These are phyloP conservation scores for Thunnus thynnus DNA, from an alignment of 2,113 vertebrate species.

Conservation along the genomic window DNA sequence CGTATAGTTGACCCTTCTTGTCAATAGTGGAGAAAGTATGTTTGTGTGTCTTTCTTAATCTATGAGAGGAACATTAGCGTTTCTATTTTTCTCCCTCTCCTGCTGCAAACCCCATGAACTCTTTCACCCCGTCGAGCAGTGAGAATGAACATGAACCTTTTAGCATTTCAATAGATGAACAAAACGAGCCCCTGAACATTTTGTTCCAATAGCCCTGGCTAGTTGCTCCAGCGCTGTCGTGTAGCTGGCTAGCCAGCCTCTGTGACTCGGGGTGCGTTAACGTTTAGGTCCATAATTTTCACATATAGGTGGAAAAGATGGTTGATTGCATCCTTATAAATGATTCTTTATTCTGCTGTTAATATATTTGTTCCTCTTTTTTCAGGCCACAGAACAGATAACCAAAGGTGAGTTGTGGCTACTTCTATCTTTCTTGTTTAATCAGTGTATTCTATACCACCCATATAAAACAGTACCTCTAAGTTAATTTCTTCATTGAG, in stretches of 20 bases:
- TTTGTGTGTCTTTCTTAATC: neutral
- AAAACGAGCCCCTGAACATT: conserved; percentile 47
- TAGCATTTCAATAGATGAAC: conserved; percentile 53
- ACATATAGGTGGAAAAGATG: neutral
- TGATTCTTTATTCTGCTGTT: conserved; percentile 12
- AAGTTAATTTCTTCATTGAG: neutral
- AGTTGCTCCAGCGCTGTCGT: conserved; percentile 3
- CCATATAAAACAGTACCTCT: neutral
- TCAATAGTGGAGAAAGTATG: neutral
- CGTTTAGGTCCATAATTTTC: neutral
- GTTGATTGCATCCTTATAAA: neutral
- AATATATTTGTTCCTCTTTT: conserved; percentile 38
- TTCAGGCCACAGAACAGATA: conserved; percentile 98
- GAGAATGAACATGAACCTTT: conserved; percentile 42
- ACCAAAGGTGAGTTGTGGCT: conserved; percentile 93
- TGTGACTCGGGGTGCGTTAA: neutral
- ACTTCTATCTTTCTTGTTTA: conserved; percentile 21
- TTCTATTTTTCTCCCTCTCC: conserved; percentile 11
- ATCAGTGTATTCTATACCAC: neutral
- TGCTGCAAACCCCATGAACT: conserved; percentile 22
- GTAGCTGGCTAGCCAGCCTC: conserved; percentile 15
- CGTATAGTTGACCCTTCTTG: neutral
- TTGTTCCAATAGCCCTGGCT: conserved; percentile 30
- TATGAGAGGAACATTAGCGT: neutral
- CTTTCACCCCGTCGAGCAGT: conserved; percentile 18